These are phyloP conservation scores for Elephas maximus DNA, from an alignment of 2,113 vertebrate genomes.

Conservation along the genomic window DNA sequence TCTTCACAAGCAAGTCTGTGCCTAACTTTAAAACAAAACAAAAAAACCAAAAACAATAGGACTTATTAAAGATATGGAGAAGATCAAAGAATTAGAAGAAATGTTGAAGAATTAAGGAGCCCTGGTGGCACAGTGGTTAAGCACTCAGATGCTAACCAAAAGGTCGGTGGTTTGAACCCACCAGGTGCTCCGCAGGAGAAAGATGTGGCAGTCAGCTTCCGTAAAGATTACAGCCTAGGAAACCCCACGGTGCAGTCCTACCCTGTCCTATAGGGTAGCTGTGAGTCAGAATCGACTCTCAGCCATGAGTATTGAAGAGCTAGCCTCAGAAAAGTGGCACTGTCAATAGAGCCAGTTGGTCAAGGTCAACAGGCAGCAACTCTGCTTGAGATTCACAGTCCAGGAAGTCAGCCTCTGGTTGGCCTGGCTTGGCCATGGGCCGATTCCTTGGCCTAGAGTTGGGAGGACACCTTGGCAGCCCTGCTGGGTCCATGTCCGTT, in stretches of 20 bases:
- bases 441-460: not conserved
- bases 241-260: not conserved
- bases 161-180: not conserved
- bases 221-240: not conserved
- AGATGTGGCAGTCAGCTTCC: not conserved
- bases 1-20: not conserved
- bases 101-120: not conserved
- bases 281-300: not conserved
- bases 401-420: not conserved
- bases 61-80: not conserved
- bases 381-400: too few relatives aligned
- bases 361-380: not conserved
- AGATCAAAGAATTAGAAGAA: not conserved
- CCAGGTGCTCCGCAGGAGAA: too few relatives aligned
- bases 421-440: not conserved
- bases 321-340: not conserved
- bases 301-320: not conserved
- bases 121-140: not conserved
- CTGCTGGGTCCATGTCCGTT: not conserved
- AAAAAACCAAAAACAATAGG: not conserved
- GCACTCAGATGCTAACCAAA: not conserved
- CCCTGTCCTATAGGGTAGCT: not conserved
- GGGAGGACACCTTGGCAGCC: not conserved
- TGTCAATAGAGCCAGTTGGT: not conserved
- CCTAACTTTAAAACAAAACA: not conserved